These are phyloP conservation scores for Apogon hyalosoma DNA, from an alignment of 2,797 vertebrate genomes.

Conservation along the genomic window DNA sequence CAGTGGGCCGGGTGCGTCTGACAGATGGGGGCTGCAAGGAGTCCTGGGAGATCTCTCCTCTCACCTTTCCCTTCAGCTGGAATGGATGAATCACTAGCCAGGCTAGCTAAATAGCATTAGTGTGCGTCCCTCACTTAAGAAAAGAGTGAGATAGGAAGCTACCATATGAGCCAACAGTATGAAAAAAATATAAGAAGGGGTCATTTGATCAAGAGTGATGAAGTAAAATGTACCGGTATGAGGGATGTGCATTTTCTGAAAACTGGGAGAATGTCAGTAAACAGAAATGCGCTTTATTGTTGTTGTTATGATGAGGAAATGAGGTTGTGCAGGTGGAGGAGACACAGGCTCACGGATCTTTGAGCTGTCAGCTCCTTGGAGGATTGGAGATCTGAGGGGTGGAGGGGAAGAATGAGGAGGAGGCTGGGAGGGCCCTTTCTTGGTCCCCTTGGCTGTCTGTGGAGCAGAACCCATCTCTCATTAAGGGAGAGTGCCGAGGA, in stretches of 20 bases:
- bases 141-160: constrained; percentile 46
- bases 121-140: constrained; percentile 85
- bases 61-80: constrained; percentile 93
- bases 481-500: constrained; percentile 86
- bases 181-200: constrained; percentile 26
- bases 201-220: constrained; percentile 64
- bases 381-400: constrained; percentile 85
- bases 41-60: constrained; percentile 92
- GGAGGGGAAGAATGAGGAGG: constrained; percentile 73
- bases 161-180: constrained; percentile 24
- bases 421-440: constrained; percentile 78
- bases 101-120: constrained; percentile 76
- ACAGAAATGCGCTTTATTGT: constrained; percentile 70
- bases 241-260: constrained; percentile 29
- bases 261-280: constrained; percentile 30
- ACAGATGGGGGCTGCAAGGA: constrained; percentile 89
- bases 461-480: constrained; percentile 88
- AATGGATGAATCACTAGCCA: constrained; percentile 88
- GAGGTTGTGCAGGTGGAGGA: constrained; percentile 83
- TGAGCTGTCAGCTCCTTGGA: constrained; percentile 88
- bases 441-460: constrained; percentile 86
- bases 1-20: constrained; percentile 88
- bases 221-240: neutral
- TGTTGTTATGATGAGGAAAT: constrained; percentile 76
- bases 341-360: constrained; percentile 85